Conservation (phyloP, 2,797 vertebrate species). For the Coregonus suidteri region DNA sequence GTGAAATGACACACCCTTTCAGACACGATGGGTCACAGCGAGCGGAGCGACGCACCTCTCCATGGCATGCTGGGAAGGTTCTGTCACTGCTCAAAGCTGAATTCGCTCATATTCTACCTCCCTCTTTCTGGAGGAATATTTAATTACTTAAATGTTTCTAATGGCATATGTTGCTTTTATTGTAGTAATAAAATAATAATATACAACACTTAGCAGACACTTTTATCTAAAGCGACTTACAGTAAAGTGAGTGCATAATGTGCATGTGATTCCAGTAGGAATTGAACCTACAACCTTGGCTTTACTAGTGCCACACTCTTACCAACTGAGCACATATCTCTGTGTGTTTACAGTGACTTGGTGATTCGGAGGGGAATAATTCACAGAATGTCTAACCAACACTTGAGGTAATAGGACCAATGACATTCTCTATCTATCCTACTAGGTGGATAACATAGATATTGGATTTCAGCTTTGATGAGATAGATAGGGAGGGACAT, state of each 20-base stretch:
- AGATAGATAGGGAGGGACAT: slow-evolving; percentile 23
- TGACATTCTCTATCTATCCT: neutral
- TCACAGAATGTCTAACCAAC: neutral
- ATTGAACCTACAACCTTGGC: neutral
- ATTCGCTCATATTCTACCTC: slow-evolving; percentile 6
- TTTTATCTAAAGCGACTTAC: neutral
- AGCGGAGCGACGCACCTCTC: neutral
- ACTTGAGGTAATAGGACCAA: neutral
- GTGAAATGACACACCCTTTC: too few relatives aligned
- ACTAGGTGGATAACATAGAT: neutral
- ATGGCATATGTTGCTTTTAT: neutral
- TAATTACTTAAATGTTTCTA: neutral
- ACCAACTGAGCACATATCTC: neutral
- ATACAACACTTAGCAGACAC: neutral
- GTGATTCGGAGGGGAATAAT: too few relatives aligned
- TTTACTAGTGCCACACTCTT: neutral
- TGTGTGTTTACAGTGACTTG: too few relatives aligned
- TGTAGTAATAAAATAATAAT: neutral
- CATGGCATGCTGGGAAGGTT: slow-evolving; percentile 24
- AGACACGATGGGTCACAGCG: neutral
- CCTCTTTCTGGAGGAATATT: neutral
- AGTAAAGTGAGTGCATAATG: neutral
- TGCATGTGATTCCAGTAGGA: neutral
- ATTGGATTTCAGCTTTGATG: slow-evolving; percentile 37
- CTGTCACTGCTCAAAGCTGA: slow-evolving; percentile 30